A percentile compares a stretch with the other conserved stretches of the same genome.
These are phyloP conservation scores for Ivindomyrus marchei DNA, from an alignment of 2,113 vertebrate genomes.

Conservation along the genomic window DNA sequence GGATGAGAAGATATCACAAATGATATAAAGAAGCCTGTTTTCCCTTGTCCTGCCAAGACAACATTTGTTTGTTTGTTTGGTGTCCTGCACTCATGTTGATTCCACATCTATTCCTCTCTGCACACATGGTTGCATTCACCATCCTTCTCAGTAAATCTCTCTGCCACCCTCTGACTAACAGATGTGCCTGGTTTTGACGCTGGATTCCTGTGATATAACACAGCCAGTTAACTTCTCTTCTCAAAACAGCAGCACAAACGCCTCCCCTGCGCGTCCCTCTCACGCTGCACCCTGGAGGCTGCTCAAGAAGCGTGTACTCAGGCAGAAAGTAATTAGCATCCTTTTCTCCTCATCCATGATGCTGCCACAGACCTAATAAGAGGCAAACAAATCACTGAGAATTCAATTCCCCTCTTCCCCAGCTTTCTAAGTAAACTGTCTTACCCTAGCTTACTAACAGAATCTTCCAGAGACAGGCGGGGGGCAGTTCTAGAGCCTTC, in stretches of 20 bases:
- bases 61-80: neutral
- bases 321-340: slow-evolving; percentile 38
- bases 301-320: neutral
- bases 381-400: slow-evolving; percentile 10
- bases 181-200: slow-evolving; percentile 18
- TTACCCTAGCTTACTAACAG: neutral
- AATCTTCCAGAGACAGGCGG: neutral
- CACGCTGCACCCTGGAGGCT: neutral
- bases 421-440: slow-evolving; percentile 6
- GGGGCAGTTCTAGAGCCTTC: neutral
- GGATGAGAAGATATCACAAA: neutral
- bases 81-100: neutral
- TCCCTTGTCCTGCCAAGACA: neutral
- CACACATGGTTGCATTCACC: neutral
- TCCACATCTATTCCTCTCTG: neutral
- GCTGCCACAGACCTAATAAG: neutral
- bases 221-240: slow-evolving; percentile 14
- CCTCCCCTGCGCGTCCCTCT: neutral
- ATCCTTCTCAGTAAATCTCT: neutral
- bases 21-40: neutral
- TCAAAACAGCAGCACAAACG: neutral
- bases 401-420: slow-evolving; percentile 11
- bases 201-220: slow-evolving; percentile 16
- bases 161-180: neutral
- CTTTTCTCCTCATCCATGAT: slow-evolving; percentile 2